Percentiles rank a stretch among this genome's conserved stretches.
Evolutionary conservation across 37 sponge, comb jelly and placozoan species (phyloP).

Genomic region (Agelas oroides): DNA sequence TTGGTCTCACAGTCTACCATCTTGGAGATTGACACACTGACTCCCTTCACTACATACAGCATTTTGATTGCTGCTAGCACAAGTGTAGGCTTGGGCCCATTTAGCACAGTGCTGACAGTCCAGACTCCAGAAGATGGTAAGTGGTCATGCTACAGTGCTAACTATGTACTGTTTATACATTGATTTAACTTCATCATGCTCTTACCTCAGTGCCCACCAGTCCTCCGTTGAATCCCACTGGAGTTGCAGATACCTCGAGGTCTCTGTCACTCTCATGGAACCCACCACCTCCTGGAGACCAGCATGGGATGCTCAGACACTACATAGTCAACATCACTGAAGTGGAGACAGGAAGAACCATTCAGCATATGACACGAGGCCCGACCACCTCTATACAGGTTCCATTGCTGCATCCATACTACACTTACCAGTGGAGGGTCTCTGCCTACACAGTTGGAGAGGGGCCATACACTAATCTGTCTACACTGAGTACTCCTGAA

Average conservation of each 20-base stretch:
- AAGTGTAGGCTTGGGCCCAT: slow-evolving; percentile 5
- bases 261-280: slow-evolving; percentile 21
- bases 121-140: background rate
- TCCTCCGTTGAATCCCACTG: slow-evolving; percentile 21
- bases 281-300: slow-evolving; percentile 19
- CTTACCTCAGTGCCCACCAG: slow-evolving; percentile 30
- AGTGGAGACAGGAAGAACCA: slow-evolving; percentile 13
- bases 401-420: slow-evolving; percentile 30
- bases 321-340: slow-evolving; percentile 27
- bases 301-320: slow-evolving; percentile 27
- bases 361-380: background rate
- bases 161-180: no score
- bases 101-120: background rate
- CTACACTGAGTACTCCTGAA: background rate
- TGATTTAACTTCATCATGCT: no score
- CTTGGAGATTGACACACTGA: background rate
- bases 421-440: slow-evolving; percentile 16
- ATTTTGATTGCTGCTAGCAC: slow-evolving; percentile 2
- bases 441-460: slow-evolving; percentile 32
- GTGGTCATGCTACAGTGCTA: background rate
- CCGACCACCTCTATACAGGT: background rate
- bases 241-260: background rate
- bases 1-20: background rate
- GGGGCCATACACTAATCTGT: slow-evolving; percentile 10
- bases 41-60: background rate